These are phyloP conservation scores for Gymnodraco acuticeps DNA, from an alignment of 2,797 vertebrate genomes.

Conservation along the genomic window DNA sequence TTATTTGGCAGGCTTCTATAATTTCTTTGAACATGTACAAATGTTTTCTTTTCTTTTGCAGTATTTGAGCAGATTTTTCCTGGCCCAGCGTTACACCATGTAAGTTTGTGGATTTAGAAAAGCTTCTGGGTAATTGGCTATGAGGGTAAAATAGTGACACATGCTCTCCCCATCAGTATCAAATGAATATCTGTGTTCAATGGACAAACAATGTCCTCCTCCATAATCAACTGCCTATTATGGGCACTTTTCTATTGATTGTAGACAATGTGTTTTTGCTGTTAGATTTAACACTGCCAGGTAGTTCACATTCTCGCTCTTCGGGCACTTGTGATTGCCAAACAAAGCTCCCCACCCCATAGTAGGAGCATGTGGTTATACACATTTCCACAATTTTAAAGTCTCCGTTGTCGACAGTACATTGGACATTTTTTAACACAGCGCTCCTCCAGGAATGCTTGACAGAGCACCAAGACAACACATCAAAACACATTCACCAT, in stretches of 20 bases:
- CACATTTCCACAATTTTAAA: slow-evolving; percentile 3
- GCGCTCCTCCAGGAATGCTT: neutral
- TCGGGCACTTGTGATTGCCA: slow-evolving; percentile 29
- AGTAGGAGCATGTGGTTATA: slow-evolving; percentile 19
- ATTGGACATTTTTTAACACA: slow-evolving; percentile 17
- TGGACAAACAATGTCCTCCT: slow-evolving; percentile 12
- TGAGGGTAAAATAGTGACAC: slow-evolving; percentile 27
- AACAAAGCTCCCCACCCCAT: slow-evolving; percentile 3
- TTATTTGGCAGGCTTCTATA: slow-evolving; percentile 42
- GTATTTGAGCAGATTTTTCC: slow-evolving; percentile 55
- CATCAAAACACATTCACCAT: slow-evolving; percentile 20
- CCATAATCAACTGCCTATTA: neutral
- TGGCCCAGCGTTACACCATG: slow-evolving; percentile 18
- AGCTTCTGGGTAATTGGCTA: slow-evolving; percentile 35
- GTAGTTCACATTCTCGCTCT: slow-evolving; percentile 31
- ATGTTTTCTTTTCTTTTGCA: slow-evolving; percentile 54
- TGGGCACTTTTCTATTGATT: slow-evolving; percentile 5
- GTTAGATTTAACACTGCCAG: slow-evolving; percentile 8
- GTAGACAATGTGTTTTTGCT: neutral
- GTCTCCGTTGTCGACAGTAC: slow-evolving; percentile 1
- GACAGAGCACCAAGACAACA: slow-evolving; percentile 32
- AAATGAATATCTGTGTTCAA: slow-evolving; percentile 22
- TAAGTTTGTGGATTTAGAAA: slow-evolving; percentile 56
- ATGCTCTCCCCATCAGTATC: slow-evolving; percentile 7
- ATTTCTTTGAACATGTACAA: slow-evolving; percentile 60